Percentiles rank a stretch among this genome's conserved stretches.
Conservation (phyloP, 2,113 vertebrate species). For the Mustelus asterias region DNA sequence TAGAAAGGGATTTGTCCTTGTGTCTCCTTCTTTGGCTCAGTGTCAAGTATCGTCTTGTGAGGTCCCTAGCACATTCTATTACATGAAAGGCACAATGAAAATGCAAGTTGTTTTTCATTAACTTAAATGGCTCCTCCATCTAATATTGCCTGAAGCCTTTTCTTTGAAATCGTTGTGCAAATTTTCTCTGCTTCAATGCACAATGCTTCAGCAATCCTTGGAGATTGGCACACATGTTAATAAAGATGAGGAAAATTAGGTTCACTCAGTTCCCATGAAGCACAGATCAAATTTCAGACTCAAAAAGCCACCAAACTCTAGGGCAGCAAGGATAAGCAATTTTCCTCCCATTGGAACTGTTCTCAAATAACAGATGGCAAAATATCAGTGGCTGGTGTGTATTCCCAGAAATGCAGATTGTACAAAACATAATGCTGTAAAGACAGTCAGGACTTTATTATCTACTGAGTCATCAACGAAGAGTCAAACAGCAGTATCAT, state of each 20-base stretch:
- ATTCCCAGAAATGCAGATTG: background rate
- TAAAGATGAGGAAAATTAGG: background rate
- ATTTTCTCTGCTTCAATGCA: background rate
- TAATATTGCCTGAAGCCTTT: background rate
- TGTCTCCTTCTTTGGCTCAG: background rate
- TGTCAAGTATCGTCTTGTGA: background rate
- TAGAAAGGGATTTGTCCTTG: background rate
- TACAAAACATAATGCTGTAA: too few relatives aligned
- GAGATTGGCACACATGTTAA: background rate
- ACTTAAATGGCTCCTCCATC: background rate
- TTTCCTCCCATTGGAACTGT: background rate
- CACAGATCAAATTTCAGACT: background rate
- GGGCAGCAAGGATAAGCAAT: background rate
- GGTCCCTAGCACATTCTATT: background rate
- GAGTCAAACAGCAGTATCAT: too few relatives aligned
- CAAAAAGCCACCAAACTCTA: background rate
- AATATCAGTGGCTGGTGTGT: background rate
- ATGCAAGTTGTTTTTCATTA: background rate
- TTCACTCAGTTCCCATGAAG: background rate
- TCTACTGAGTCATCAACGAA: background rate
- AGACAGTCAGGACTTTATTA: background rate
- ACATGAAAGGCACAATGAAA: background rate
- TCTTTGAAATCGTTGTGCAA: background rate
- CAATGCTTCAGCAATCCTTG: too few relatives aligned
- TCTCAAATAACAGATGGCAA: background rate